A percentile compares a stretch with the other conserved stretches of the same genome.
Conservation (phyloP, 2,113 vertebrate species). For the Melanotaenia duboulayi region DNA sequence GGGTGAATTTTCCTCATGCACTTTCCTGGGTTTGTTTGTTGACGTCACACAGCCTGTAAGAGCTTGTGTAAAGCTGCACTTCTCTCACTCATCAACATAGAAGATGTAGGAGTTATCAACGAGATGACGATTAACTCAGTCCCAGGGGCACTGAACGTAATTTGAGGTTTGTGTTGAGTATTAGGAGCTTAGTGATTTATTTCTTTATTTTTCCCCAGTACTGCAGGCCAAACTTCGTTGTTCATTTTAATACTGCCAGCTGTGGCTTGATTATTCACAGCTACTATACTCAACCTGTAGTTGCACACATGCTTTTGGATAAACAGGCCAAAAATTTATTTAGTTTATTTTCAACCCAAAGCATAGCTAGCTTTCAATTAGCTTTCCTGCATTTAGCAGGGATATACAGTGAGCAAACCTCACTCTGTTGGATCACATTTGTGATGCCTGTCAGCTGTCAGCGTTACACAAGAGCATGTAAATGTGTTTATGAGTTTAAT, state of each 20-base stretch:
- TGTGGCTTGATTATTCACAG: not conserved
- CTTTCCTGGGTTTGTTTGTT: conserved; percentile 29
- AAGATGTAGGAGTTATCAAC: conserved; percentile 34
- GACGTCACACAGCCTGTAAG: conserved; percentile 21
- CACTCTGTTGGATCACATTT: not conserved
- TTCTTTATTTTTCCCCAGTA: not conserved
- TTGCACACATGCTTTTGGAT: not conserved
- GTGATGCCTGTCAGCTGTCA: not conserved
- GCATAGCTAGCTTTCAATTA: not conserved
- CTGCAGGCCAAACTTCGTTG: not conserved
- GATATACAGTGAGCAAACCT: too few species aligned
- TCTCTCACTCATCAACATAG: conserved; percentile 20
- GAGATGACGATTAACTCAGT: conserved; percentile 37
- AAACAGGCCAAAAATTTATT: not conserved
- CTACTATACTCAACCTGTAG: not conserved
- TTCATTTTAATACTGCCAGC: not conserved
- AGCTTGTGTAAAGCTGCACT: conserved; percentile 24
- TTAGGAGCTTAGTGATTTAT: conserved; percentile 10
- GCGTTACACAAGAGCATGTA: not conserved
- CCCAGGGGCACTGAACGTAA: conserved; percentile 10
- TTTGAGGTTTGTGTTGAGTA: conserved; percentile 18
- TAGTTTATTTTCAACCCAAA: not conserved
- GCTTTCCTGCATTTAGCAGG: not conserved
- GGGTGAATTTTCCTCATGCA: conserved; percentile 1
- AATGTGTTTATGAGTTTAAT: not conserved